Evolutionary conservation across 2,888 invertebrate genomes (phyloP).

Genomic region (Dioctria linearis): DNA sequence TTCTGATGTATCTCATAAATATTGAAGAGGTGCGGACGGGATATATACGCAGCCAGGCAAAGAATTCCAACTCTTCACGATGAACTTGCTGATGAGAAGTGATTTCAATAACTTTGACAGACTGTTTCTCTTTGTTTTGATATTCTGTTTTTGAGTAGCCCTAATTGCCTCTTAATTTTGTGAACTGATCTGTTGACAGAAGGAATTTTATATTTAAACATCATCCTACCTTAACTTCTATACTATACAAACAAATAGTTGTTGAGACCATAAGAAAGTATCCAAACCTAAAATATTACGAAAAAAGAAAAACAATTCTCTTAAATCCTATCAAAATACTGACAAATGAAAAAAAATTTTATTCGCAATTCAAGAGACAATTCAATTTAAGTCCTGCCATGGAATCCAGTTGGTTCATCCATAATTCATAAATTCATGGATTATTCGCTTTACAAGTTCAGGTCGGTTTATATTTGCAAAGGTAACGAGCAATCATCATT

Average conservation of each 20-base stretch:
- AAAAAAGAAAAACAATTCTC: background rate
- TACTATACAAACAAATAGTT: background rate
- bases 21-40: background rate
- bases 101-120: background rate
- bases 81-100: no score
- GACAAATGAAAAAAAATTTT: background rate
- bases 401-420: background rate
- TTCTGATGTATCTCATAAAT: background rate
- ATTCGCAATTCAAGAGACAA: background rate
- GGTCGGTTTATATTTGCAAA: background rate
- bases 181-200: background rate
- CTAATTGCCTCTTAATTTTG: background rate
- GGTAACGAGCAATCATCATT: no score
- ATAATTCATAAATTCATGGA: conserved; percentile 8
- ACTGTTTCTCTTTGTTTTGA: background rate
- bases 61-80: background rate
- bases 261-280: background rate
- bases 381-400: background rate
- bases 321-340: background rate
- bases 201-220: background rate
- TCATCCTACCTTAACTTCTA: background rate
- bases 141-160: background rate
- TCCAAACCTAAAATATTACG: background rate
- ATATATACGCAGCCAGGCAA: background rate
- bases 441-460: background rate